Base-by-base conservation (phyloP, 2,888 invertebrate species). In the Amitus sp. region DNA sequence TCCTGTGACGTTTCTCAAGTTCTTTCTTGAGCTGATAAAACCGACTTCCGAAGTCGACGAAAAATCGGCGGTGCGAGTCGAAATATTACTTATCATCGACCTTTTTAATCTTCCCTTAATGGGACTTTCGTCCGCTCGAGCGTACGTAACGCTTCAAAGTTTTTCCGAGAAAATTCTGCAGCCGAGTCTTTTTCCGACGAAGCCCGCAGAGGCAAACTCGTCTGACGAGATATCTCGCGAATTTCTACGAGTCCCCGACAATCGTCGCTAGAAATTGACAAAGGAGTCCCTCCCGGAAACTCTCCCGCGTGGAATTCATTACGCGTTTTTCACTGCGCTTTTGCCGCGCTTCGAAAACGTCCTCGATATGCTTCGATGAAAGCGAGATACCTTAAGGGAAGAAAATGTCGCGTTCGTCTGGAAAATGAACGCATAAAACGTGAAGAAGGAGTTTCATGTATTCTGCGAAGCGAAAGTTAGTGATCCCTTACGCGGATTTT, bases 101-200 rank as follows among this genome's bases (percentile, higher is more conserved):
- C 37, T 37, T 37, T 15, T 37, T 37, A 37, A 37, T 37, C 37
- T 37, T 37, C 37, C 13, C 13, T 12, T 37, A 15, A 37, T 37
- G 37, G 37, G 37, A 37, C 37, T 37, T 37, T 37, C 15, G 37
- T 12, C 13, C 13, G 15, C 15, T 37, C 37, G 37, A 37, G 37
- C 37, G 37, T 4, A 13, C 37, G 13, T 37, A 37, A 37, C 37
- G 37, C 37, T 15, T 15, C 13, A 7, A 37, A 37, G 37, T 37
- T 37, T 37, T 37, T 37, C 13, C 9, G 3, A n/a, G 33, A n/a
- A 9, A n/a, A 33, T 33, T 33, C n/a, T 9, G n/a, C 33, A 37
- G 37, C 12, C 15, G 37, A 15, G 12, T 15, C 15, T 37, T 12
- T 15, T 23, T 23, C 7, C 7, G 23, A 7, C 3, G 7, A 23